Evolutionary conservation across 2,888 invertebrate genomes (phyloP).

Genomic region (Orthosia gothica): DNA sequence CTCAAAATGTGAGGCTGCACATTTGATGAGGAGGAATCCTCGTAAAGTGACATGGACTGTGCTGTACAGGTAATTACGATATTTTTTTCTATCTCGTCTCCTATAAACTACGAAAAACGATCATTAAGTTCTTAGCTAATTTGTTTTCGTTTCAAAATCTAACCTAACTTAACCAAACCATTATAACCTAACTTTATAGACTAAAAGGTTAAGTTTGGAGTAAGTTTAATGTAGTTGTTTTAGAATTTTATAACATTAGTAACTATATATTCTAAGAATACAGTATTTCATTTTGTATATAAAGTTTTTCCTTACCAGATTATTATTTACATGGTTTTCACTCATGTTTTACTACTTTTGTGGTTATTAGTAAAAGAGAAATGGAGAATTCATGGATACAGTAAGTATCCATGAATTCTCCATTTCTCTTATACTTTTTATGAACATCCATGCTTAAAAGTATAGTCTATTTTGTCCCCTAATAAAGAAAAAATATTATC

Average conservation of each 20-base stretch:
- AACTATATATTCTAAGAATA: too few species aligned
- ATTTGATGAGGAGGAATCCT: constrained; percentile 99
- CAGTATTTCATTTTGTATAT: background rate
- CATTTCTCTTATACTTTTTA: too few species aligned
- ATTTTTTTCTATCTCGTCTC: rapidly evolving
- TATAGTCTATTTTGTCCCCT: too few species aligned
- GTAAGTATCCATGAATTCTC: too few species aligned
- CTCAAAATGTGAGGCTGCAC: constrained; percentile 99
- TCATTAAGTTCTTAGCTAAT: too few species aligned
- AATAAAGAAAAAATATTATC: too few species aligned
- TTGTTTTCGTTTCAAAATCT: constrained; percentile 2
- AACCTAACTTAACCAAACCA: constrained; percentile 12
- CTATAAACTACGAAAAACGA: too few species aligned
- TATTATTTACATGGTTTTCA: background rate
- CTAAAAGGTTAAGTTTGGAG: background rate
- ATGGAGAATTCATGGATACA: background rate
- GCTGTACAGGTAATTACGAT: constrained; percentile 94
- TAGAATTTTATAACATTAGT: background rate
- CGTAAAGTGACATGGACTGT: constrained; percentile 99
- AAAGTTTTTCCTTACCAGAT: background rate
- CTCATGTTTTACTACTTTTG: background rate
- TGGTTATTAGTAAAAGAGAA: background rate
- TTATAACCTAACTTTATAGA: constrained; percentile 9
- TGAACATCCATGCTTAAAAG: too few species aligned
- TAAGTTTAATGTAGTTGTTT: too few species aligned